Evolutionary conservation across 2,797 vertebrate species (phyloP).

Genomic region (Malacoraja senta): DNA sequence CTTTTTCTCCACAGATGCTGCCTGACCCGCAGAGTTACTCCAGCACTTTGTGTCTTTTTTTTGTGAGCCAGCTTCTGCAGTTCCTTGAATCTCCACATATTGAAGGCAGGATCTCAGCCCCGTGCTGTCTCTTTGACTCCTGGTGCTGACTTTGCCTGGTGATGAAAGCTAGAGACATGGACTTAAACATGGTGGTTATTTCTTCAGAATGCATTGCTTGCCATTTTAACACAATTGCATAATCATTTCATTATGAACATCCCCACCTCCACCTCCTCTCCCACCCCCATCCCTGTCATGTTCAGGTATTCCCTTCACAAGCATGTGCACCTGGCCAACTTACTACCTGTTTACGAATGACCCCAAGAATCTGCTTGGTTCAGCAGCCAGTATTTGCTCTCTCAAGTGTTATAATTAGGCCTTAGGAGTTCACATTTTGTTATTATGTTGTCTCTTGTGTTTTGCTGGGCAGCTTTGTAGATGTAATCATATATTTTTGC

Average conservation of each 20-base stretch:
- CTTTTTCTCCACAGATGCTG: no score
- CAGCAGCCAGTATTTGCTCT: constrained; percentile 85
- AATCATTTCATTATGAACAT: neutral
- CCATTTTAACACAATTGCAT: neutral
- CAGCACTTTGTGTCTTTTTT: no score
- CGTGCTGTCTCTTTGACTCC: no score
- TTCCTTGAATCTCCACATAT: no score
- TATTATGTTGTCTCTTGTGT: constrained; percentile 83
- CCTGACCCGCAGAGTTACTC: no score
- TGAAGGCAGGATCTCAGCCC: no score
- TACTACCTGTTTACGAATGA: constrained; percentile 98
- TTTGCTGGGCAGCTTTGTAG: constrained; percentile 68
- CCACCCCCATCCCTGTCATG: no score
- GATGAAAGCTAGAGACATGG: neutral
- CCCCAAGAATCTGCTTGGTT: constrained; percentile 92
- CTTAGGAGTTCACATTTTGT: constrained; percentile 86
- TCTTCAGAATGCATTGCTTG: neutral
- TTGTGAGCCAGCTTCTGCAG: no score
- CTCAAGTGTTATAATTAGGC: constrained; percentile 97
- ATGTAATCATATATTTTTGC: constrained; percentile 77
- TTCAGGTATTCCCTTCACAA: constrained; percentile 45
- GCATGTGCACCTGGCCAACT: constrained; percentile 80
- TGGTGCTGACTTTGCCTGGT: no score
- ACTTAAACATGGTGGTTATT: neutral
- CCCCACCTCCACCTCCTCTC: neutral